Base-by-base conservation (phyloP, 2,797 vertebrate genomes). In the Bryconaethiops microstoma region DNA sequence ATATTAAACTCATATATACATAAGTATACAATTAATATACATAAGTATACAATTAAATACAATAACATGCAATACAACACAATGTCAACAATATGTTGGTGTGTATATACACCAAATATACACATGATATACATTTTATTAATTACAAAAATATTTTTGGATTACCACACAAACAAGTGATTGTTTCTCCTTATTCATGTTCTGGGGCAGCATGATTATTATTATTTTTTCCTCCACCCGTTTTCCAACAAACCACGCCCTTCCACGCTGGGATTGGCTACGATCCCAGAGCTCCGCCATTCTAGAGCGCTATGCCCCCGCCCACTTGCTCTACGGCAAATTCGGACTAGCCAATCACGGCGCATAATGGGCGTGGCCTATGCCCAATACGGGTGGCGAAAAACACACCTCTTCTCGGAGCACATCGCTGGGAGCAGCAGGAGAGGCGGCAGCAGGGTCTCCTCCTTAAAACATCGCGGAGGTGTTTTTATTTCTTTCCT, bases 141-240 rank as follows among this genome's bases (percentile, higher is more conserved):
- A 29, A 29, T 29, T 29, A 1, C 1, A 29, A 29, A 29, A 29
- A 29, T 29, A 29, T 29, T 29, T 29, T 29, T 29, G 1, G 29
- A 29, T 29, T 29, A 29, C 29, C 29, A 29, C 29, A 29, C 29
- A 29, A 29, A 60, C 57, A 60, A 23, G 57, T 60, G 21, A 60
- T 60, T 60, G 42, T 50, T 2, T 10, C 48, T 0, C 5, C 5
- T 14, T 89, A 93, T 90, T 79, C 95, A 93, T 89, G 93, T 94
- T 95, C 91, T 92, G 84, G 94, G 95, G 95, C 91, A 17, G 80
- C 80, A 59, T 88, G 88, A 82, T 57, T 17, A 16, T 57, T 25
- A 60, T 60, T 25, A 12, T 63, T 62, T 29, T 62, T 62, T 62
- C 14, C 1, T 14, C 29, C 63, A 40, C 63, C 63, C 17, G 63